Conservation (phyloP, 1,140 invertebrate genomes). For the Drosophila parabipectinata region DNA sequence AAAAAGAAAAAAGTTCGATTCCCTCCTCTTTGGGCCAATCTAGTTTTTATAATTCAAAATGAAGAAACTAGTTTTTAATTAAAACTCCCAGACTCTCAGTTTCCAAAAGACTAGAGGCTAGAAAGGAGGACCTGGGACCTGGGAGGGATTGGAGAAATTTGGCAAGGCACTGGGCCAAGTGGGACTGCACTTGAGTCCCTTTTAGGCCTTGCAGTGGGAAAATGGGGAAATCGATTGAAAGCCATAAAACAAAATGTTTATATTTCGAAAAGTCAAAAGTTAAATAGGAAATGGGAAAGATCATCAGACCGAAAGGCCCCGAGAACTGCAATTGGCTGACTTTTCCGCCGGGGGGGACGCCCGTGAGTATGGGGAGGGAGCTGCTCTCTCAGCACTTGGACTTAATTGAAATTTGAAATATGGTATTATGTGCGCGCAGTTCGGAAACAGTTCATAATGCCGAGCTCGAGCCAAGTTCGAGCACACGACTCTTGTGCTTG, state of each 20-base stretch:
- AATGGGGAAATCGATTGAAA: constrained; percentile 58
- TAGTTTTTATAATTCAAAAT: constrained; percentile 52
- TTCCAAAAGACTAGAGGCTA: not conserved
- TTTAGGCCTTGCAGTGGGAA: constrained; percentile 42
- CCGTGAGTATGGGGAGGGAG: not conserved
- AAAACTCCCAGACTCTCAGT: constrained; percentile 31
- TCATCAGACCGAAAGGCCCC: constrained; percentile 38
- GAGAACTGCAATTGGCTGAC: constrained; percentile 45
- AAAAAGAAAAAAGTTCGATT: constrained; percentile 49
- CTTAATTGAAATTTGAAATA: constrained; percentile 84
- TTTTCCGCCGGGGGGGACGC: not conserved
- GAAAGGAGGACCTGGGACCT: not conserved
- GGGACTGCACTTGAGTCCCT: constrained; percentile 72
- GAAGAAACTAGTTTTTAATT: constrained; percentile 65
- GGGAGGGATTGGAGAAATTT: constrained; percentile 29
- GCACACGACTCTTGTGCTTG: constrained; percentile 56
- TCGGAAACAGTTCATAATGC: constrained; percentile 80
- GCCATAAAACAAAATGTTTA: constrained; percentile 78
- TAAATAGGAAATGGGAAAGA: constrained; percentile 67
- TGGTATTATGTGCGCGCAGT: constrained; percentile 79
- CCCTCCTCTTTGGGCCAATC: not conserved
- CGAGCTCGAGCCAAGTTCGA: constrained; percentile 53
- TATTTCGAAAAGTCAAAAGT: constrained; percentile 79
- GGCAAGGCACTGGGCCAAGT: constrained; percentile 56
- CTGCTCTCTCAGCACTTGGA: constrained; percentile 80